These are phyloP conservation scores for Equus quagga DNA, from an alignment of 2,113 vertebrate genomes.

Conservation along the genomic window DNA sequence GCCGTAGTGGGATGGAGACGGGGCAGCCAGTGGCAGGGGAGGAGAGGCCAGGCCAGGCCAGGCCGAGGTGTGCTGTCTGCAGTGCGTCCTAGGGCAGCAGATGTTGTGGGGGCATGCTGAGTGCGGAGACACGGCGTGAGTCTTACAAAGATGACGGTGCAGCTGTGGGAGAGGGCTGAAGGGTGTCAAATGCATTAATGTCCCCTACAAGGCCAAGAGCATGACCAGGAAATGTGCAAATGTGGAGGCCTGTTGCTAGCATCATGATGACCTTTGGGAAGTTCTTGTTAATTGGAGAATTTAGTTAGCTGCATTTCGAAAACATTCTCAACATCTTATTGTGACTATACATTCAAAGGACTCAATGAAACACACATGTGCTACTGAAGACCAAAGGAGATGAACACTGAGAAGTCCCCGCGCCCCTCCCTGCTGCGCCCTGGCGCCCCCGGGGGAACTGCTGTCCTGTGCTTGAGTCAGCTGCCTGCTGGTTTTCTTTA, in stretches of 20 bases:
- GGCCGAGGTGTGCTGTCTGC: not conserved
- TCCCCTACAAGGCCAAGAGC: too few species aligned
- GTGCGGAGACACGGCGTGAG: not conserved
- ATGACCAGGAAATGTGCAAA: too few species aligned
- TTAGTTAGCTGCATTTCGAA: not conserved
- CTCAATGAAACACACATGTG: fast-evolving
- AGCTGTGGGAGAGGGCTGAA: not conserved
- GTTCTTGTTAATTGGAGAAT: not conserved
- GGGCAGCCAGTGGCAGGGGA: not conserved
- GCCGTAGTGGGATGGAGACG: fast-evolving
- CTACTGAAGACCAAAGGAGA: not conserved
- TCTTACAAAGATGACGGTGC: too few species aligned
- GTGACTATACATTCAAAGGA: not conserved
- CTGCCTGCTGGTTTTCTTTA: not conserved
- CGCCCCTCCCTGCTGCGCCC: not conserved
- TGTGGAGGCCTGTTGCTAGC: not conserved
- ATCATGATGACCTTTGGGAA: not conserved
- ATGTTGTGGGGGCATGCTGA: too few species aligned
- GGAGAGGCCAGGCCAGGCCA: not conserved
- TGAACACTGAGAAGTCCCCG: not conserved
- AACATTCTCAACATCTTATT: not conserved
- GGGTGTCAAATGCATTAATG: fast-evolving
- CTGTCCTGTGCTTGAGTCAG: not conserved
- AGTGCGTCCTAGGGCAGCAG: not conserved
- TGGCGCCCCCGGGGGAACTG: not conserved